Conservation (phyloP, 1,140 invertebrate genomes). For the Mercenaria mercenaria region DNA sequence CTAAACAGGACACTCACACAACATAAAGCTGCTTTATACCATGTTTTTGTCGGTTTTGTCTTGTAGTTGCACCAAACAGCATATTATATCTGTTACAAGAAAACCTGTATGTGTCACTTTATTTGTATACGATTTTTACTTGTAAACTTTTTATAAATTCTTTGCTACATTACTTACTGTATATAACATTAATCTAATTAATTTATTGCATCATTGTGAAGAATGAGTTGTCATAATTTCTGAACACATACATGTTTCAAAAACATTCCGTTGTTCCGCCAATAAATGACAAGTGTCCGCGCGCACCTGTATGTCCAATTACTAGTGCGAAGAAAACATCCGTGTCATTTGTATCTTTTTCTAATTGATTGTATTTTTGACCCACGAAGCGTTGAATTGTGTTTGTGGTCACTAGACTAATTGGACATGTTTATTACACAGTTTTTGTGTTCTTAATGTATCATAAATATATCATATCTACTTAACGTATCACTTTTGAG, state of each 20-base stretch:
- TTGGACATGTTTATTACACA: constrained; percentile 45
- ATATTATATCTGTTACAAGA: no score
- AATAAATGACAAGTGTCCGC: neutral
- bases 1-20: no score
- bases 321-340: neutral
- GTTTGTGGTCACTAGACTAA: constrained; percentile 6
- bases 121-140: no score
- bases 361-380: constrained; percentile 11
- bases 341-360: neutral
- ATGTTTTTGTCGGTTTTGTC: no score
- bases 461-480: neutral
- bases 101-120: no score
- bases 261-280: neutral
- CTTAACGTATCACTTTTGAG: no score
- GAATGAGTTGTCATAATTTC: neutral
- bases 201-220: neutral
- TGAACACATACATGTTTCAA: constrained; percentile 36
- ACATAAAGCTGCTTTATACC: no score
- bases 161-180: no score
- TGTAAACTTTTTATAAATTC: no score
- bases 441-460: neutral
- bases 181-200: no score
- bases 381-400: neutral
- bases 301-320: constrained; percentile 4
- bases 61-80: no score